A percentile compares a stretch with the other conserved stretches of the same genome.
Conservation (phyloP, 2,888 invertebrate genomes). For the Harpalus rubripes region DNA sequence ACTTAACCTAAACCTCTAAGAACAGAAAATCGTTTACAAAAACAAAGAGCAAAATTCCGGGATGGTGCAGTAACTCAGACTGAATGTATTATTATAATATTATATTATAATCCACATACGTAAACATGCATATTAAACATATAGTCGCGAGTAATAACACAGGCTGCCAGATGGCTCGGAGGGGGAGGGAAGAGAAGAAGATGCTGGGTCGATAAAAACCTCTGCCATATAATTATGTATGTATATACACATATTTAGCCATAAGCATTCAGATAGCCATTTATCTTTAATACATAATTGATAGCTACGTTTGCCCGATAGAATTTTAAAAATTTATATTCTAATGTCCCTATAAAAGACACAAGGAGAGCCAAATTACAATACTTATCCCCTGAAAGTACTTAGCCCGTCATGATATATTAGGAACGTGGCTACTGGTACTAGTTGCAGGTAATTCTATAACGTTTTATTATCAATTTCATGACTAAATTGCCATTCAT, state of each 20-base stretch:
- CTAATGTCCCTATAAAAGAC: slow-evolving; percentile 71
- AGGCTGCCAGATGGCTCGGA: slow-evolving; percentile 45
- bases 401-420: slow-evolving; percentile 56
- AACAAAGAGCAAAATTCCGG: slow-evolving; percentile 9
- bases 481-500: slow-evolving; percentile 1
- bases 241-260: slow-evolving; percentile 78
- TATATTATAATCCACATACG: slow-evolving; percentile 56
- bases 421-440: slow-evolving; percentile 54
- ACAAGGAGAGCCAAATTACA: slow-evolving; percentile 57
- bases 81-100: slow-evolving; percentile 53
- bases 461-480: slow-evolving; percentile 36
- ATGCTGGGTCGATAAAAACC: slow-evolving; percentile 73
- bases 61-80: slow-evolving; percentile 37
- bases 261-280: slow-evolving; percentile 77
- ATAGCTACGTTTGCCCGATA: slow-evolving; percentile 77
- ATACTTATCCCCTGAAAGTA: slow-evolving; percentile 57
- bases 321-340: slow-evolving; percentile 77
- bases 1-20: slow-evolving; percentile 7
- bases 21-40: background rate
- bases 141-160: slow-evolving; percentile 41
- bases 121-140: slow-evolving; percentile 56
- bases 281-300: slow-evolving; percentile 79
- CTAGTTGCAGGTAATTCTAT: slow-evolving; percentile 21
- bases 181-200: slow-evolving; percentile 66
- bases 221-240: slow-evolving; percentile 78